A percentile compares a stretch with the other conserved stretches of the same genome.
These are phyloP conservation scores for Dugesia japonica DNA, from an alignment of 2,888 invertebrate species.

Conservation along the genomic window DNA sequence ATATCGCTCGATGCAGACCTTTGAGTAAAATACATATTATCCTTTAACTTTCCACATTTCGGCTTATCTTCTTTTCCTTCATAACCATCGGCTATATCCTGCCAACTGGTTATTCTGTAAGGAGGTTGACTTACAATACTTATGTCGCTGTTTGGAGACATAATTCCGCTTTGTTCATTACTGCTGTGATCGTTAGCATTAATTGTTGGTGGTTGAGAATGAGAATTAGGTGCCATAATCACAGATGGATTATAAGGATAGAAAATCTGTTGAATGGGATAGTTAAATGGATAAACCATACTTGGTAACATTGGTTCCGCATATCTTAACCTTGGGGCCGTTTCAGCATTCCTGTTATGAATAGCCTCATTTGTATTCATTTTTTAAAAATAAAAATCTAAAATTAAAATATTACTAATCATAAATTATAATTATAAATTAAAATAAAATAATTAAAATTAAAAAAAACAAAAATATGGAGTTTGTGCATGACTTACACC, in stretches of 20 bases:
- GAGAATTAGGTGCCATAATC: background rate
- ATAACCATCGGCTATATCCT: background rate
- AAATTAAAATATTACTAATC: background rate
- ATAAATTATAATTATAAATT: no score
- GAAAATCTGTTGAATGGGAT: background rate
- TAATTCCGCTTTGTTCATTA: background rate
- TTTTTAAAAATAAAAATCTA: background rate
- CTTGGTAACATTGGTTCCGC: background rate
- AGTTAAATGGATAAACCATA: background rate
- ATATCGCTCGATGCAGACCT: constrained; percentile 1
- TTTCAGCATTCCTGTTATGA: background rate
- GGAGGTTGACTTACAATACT: background rate
- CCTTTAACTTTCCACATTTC: background rate
- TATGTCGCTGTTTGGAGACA: background rate
- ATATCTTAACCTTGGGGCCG: background rate
- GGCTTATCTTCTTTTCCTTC: background rate
- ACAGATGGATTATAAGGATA: background rate
- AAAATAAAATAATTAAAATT: background rate
- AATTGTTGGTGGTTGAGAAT: background rate
- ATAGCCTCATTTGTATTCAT: constrained; percentile 6
- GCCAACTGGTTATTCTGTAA: background rate
- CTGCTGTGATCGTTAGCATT: background rate
- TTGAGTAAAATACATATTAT: background rate
- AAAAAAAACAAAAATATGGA: background rate
- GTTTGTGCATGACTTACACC: constrained; percentile 2